Percentiles rank a stretch among this genome's conserved stretches.
Conservation (phyloP, 2,888 invertebrate genomes). For the Coenonympha arcania region DNA sequence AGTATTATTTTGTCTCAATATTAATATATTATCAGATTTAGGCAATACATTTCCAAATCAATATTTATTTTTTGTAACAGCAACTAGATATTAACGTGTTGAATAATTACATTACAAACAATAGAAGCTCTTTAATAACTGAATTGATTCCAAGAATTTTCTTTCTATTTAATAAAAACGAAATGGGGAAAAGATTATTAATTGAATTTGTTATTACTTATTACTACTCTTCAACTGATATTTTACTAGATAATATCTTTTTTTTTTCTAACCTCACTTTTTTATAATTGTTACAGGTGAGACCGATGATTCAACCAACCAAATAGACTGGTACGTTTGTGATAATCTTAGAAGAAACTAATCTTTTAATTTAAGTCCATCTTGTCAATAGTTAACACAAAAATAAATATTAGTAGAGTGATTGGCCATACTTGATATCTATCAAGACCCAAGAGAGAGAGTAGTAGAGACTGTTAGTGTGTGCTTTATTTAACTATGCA, state of each 20-base stretch:
- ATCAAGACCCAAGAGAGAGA: no score
- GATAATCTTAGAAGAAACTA: background rate
- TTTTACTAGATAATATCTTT: no score
- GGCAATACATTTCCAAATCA: slow-evolving; percentile 42
- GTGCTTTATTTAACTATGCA: background rate
- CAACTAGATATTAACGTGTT: background rate
- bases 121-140: background rate
- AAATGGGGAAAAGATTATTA: background rate
- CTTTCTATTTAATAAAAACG: background rate
- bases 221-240: no score
- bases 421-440: no score
- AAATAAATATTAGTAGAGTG: no score
- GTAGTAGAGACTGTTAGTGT: no score
- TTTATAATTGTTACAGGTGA: background rate
- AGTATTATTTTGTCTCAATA: slow-evolving; percentile 20
- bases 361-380: background rate
- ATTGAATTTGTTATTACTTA: no score
- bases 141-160: background rate
- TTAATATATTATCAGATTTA: slow-evolving; percentile 38
- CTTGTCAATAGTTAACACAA: background rate
- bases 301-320: background rate
- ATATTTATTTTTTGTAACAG: slow-evolving; percentile 19
- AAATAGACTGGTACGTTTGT: background rate
- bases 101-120: background rate
- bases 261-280: background rate